Percentiles rank a stretch among this genome's conserved stretches.
These are phyloP conservation scores for Leucophenga maculata DNA, from an alignment of 2,888 invertebrate genomes.

Conservation along the genomic window DNA sequence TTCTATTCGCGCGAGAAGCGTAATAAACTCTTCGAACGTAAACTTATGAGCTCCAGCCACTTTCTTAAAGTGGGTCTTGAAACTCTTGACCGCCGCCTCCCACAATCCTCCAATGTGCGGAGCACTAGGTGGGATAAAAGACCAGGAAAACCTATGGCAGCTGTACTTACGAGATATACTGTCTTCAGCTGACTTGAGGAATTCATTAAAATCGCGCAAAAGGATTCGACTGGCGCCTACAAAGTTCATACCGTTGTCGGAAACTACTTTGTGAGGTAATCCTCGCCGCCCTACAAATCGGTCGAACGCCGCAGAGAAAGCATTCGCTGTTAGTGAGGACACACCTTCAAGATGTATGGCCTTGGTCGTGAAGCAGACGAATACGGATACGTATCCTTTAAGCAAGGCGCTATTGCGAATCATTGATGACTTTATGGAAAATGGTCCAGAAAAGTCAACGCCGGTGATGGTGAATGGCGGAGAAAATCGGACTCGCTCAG, in stretches of 20 bases:
- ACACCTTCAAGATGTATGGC: slow-evolving; percentile 27
- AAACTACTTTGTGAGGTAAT: slow-evolving; percentile 19
- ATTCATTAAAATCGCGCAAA: background rate
- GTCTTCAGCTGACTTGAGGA: no score
- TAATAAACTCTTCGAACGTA: background rate
- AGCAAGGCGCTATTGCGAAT: background rate
- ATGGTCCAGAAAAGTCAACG: background rate
- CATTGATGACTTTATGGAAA: background rate
- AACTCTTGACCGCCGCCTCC: slow-evolving; percentile 27
- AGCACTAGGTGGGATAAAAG: slow-evolving; percentile 28
- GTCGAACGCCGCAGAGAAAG: background rate
- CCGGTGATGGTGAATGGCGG: background rate
- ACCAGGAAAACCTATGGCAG: slow-evolving; percentile 28
- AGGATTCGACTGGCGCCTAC: slow-evolving; percentile 10
- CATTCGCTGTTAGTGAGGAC: background rate
- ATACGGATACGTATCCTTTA: slow-evolving; percentile 22
- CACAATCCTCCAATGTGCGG: slow-evolving; percentile 33
- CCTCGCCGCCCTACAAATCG: slow-evolving; percentile 14
- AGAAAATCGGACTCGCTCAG: background rate
- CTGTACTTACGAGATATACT: background rate
- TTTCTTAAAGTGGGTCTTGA: slow-evolving; percentile 27
- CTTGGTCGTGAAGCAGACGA: slow-evolving; percentile 1
- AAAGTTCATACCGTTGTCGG: slow-evolving; percentile 29
- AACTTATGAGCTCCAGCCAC: slow-evolving; percentile 7
- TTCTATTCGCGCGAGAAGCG: background rate